These are phyloP conservation scores for Heliconius hortense DNA, from an alignment of 2,888 invertebrate species.

Conservation along the genomic window DNA sequence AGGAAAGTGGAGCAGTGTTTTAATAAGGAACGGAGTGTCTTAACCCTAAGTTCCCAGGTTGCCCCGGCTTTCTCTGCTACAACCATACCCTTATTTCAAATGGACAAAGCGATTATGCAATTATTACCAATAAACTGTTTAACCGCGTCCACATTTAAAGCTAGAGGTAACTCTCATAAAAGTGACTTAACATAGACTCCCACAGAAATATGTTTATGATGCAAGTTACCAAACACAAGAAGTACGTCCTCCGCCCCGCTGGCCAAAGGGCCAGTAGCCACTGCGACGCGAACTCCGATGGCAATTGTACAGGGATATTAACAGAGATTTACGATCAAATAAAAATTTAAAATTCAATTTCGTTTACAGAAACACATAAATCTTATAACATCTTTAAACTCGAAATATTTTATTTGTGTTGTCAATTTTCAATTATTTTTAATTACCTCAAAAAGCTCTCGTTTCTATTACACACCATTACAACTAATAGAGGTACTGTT, in stretches of 20 bases:
- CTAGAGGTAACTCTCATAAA: conserved; percentile 3
- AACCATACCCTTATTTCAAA: too few relatives aligned
- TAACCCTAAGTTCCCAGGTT: too few relatives aligned
- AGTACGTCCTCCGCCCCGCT: neutral
- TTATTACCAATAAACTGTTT: neutral
- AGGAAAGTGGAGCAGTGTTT: too few relatives aligned
- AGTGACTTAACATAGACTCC: conserved; percentile 5
- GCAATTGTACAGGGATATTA: neutral
- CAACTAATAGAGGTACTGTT: neutral
- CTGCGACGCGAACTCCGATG: neutral
- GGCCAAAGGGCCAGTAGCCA: too few relatives aligned
- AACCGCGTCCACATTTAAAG: neutral
- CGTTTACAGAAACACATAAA: conserved; percentile 16
- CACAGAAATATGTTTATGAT: conserved; percentile 8
- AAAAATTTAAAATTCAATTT: conserved; percentile 12
- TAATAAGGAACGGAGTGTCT: too few relatives aligned
- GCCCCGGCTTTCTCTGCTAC: too few relatives aligned
- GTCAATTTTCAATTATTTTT: conserved; percentile 10
- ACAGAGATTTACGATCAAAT: conserved; percentile 15
- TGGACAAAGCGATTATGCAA: neutral
- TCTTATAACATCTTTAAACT: neutral
- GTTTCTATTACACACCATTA: neutral
- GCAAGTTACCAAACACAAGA: neutral
- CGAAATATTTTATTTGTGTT: neutral
- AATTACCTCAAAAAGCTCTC: neutral